phyloP scores from a whole-genome alignment of 2,888 invertebrate species.

The Neoscelio sp. region DNA sequence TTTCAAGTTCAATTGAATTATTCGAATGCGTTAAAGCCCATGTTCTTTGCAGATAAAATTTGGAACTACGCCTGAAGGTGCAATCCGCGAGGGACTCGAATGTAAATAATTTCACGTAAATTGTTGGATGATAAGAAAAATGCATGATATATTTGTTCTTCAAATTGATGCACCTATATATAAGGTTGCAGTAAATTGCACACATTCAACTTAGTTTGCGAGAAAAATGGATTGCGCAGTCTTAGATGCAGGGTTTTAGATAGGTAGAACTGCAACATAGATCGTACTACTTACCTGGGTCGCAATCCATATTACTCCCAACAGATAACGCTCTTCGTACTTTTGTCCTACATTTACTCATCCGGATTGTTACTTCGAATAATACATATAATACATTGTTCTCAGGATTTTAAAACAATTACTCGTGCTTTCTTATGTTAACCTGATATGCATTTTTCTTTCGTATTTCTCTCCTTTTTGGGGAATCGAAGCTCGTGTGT shows the following conservation, averaged over 20 bases:
- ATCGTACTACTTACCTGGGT: constrained; percentile 34
- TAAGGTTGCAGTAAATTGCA: constrained; percentile 7
- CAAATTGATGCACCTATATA: neutral
- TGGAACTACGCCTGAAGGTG: too few species aligned
- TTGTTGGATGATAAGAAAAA: too few species aligned
- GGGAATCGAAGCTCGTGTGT: neutral
- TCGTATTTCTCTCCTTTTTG: constrained; percentile 18
- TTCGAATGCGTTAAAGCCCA: too few species aligned
- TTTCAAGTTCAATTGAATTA: too few species aligned
- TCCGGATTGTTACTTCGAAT: constrained; percentile 21
- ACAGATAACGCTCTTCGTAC: constrained; percentile 19
- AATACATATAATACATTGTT: constrained; percentile 18
- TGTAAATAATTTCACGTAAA: too few species aligned
- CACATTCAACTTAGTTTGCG: neutral
- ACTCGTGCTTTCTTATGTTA: constrained; percentile 13
- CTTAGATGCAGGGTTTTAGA: constrained; percentile 28
- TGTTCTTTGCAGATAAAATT: too few species aligned
- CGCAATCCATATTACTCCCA: constrained; percentile 25
- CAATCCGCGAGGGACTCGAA: too few species aligned
- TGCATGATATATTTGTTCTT: constrained; percentile 1
- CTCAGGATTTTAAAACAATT: constrained; percentile 9
- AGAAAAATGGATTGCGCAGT: constrained; percentile 32
- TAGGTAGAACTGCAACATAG: constrained; percentile 39
- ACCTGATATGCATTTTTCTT: constrained; percentile 34
- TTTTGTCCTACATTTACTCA: constrained; percentile 5